Evolutionary conservation across 2,113 vertebrate genomes (phyloP).

Genomic region (Plectropomus leopardus): DNA sequence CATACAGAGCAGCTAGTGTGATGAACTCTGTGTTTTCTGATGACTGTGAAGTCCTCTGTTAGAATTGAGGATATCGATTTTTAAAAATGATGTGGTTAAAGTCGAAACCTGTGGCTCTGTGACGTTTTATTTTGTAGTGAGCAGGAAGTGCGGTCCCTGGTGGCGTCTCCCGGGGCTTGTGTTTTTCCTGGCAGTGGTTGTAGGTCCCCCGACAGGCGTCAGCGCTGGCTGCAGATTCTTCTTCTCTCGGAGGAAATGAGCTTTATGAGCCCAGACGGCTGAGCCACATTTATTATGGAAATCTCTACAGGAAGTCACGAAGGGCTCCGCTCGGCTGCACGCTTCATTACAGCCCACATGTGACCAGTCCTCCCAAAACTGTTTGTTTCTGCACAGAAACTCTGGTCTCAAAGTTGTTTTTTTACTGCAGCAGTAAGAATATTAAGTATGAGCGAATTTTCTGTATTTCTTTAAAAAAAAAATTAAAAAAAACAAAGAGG

Average conservation of each 20-base stretch:
- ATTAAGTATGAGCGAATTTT: too few species aligned
- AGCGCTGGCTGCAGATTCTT: constrained; percentile 66
- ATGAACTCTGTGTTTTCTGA: too few species aligned
- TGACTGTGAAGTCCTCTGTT: too few species aligned
- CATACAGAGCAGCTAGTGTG: too few species aligned
- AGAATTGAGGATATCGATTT: background rate
- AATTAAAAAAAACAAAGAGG: too few species aligned
- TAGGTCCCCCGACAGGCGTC: constrained; percentile 37
- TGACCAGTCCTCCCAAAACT: background rate
- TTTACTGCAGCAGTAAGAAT: too few species aligned
- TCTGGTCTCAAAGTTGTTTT: too few species aligned
- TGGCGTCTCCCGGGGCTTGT: constrained; percentile 21
- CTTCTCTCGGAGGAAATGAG: constrained; percentile 73
- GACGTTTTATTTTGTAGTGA: constrained; percentile 32
- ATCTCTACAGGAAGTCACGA: constrained; percentile 61
- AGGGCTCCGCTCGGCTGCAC: background rate
- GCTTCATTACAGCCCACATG: constrained; percentile 41
- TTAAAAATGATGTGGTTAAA: background rate
- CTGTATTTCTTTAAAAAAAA: too few species aligned
- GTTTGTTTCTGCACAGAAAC: too few species aligned
- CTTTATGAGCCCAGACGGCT: constrained; percentile 68
- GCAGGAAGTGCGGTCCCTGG: constrained; percentile 30
- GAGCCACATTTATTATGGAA: constrained; percentile 74
- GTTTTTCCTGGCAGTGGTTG: constrained; percentile 57
- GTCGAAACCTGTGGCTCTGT: background rate